Base-by-base conservation (phyloP, 2,113 vertebrate genomes). In the Ceuthmochares aereus region DNA sequence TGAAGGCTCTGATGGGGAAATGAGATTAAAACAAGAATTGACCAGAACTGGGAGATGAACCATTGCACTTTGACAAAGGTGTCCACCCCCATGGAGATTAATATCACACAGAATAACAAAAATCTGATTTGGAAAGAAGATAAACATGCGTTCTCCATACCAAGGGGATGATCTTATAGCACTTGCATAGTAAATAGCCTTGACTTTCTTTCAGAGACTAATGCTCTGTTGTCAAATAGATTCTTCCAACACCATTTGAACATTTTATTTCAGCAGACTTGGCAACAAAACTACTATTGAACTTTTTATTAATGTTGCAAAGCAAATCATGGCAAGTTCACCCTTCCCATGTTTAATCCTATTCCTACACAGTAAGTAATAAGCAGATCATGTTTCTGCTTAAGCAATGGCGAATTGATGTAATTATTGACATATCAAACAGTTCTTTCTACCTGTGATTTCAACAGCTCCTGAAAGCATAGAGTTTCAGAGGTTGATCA, bases 11-110 rank as follows among this genome's bases (percentile, higher is more conserved):
- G 43, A 80, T 84, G 58, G 93, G 77, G 80, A 92, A 96, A 91
- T 94, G 67, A 93, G 91, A 95, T 97, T 94, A 89, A 96, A 96
- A 91, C 80, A 80, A 69, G 86, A 94, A 92, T 87, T 97, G 91
- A 87, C 84, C 82, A 79, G 88, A 81, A 69, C 56, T 21, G 10
- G 70, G 66, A 79, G 84, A 92, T 84, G 73, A 93, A 84, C 83
- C 90, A 34, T 95, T 76, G 30, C 62, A 75, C 73, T 42, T 94
- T 72, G 64, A 16, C 67, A 58, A 66, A 95, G 34, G 45, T 91
- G 67, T 92, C 85, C 90, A 73, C 86, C 80, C 85, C 59, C 56
- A 15, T 10, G 81, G 93, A 96, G 79, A 96, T 92, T 93, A 73
- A 91, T 93, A 84, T 90, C 58, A 40, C 79, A 47, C 72, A 80